Evolutionary conservation across 2,113 vertebrate genomes (phyloP), one percentile per base, ranked within the genome.

Genomic region (Scatophagus argus): DNA sequence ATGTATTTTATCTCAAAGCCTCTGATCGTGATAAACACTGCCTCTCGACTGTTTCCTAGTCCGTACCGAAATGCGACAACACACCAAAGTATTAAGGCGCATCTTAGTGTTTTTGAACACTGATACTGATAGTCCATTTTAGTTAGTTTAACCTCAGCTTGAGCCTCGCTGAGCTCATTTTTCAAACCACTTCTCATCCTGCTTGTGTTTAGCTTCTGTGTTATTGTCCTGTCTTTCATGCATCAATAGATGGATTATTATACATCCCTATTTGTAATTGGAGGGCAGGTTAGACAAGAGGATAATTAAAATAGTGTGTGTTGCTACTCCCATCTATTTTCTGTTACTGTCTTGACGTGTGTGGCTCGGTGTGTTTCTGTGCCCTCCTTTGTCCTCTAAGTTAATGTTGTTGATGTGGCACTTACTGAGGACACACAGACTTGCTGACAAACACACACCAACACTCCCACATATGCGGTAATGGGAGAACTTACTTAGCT

Each of bases 181-280:
- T 86, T 81, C 49, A 74, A 74, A 47, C 58, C 69, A 64, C 78
- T 62, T 83, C 81, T 86, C 70, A 82, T 74, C 83, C 85, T 3
- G 36, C 84, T 83, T n/a, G 31, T 84, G 86, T 73, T 86, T 61
- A 72, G 52, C 76, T 71, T 38, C 77, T 81, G 74, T 88, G 87
- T 90, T 90, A 89, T 91, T 87, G 88, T 91, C 88, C 81, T 82
- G 89, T 87, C 92, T 92, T 92, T 92, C 92, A 92, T 91, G 92
- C 89, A 90, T 91, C 90, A 79, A 91, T 91, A 88, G 89, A 89
- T 89, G 91, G 89, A 91, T 92, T 92, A 92, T 91, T 91, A 92
- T 88, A 91, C 87, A 91, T 90, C 84, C 90, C 82, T 90, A 51
- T 85, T 91, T 86, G 84, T 93, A 90, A 92, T 93, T 92, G 89